Conservation (phyloP, 2,113 vertebrate species). For the Nothoprocta perdicaria region DNA sequence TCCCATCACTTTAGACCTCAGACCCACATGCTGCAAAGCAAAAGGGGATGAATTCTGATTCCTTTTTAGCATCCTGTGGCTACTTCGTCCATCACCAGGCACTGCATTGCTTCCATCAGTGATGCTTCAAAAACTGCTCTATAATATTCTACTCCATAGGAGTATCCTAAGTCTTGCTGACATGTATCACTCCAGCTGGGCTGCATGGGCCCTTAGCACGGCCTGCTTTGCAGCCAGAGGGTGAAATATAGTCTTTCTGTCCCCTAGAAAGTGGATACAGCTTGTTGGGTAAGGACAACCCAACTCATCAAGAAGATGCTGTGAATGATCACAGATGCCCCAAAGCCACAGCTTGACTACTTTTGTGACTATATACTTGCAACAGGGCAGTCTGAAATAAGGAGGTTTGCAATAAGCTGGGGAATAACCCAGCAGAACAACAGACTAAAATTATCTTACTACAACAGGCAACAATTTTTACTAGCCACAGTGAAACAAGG, state of each 20-base stretch:
- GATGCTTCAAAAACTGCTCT: background rate
- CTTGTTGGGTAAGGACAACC: background rate
- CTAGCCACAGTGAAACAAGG: background rate
- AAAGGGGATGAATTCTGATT: background rate
- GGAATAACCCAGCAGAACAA: background rate
- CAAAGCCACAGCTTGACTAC: background rate
- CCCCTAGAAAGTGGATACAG: fast-evolving
- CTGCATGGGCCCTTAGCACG: background rate
- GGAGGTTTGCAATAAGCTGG: background rate
- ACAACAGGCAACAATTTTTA: background rate
- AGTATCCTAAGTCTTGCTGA: background rate
- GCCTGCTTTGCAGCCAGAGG: background rate
- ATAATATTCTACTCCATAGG: background rate
- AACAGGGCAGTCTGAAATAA: background rate
- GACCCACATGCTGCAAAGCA: background rate
- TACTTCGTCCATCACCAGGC: background rate
- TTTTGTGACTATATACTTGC: background rate
- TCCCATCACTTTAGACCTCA: background rate
- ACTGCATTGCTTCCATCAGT: background rate
- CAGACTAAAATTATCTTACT: background rate
- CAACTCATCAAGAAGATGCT: background rate
- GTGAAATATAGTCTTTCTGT: background rate
- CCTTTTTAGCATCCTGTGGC: background rate
- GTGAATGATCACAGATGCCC: background rate
- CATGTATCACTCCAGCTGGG: fast-evolving